These are phyloP conservation scores for Lepus oiostolus DNA, from an alignment of 2,797 vertebrate genomes.

Conservation along the genomic window DNA sequence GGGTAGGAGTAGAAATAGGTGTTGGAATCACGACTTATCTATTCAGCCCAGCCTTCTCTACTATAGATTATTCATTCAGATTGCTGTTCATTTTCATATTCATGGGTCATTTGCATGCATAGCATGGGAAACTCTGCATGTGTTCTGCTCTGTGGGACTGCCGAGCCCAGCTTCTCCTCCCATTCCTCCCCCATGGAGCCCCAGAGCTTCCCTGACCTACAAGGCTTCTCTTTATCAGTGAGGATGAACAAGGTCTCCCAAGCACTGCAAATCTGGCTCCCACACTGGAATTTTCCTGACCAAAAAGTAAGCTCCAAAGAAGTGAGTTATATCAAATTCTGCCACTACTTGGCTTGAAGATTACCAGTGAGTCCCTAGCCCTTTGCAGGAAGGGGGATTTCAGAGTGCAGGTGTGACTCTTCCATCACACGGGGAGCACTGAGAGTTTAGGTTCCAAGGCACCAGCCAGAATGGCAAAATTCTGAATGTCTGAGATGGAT, in stretches of 20 bases:
- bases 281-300: background rate
- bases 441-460: background rate
- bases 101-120: background rate
- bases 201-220: background rate
- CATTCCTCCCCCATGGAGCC: background rate
- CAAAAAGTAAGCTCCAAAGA: background rate
- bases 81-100: background rate
- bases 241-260: background rate
- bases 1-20: background rate
- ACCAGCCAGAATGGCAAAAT: background rate
- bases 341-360: background rate
- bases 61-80: background rate
- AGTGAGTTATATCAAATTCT: background rate
- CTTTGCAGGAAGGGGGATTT: background rate
- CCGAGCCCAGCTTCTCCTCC: background rate
- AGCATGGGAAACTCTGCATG: background rate
- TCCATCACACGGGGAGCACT: background rate
- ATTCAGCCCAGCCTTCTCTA: background rate
- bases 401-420: background rate
- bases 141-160: background rate
- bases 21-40: background rate
- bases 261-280: background rate
- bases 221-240: background rate
- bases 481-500: background rate
- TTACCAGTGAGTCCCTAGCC: background rate